Conservation (phyloP, 2,888 invertebrate genomes). For the Corbicula japonica region DNA sequence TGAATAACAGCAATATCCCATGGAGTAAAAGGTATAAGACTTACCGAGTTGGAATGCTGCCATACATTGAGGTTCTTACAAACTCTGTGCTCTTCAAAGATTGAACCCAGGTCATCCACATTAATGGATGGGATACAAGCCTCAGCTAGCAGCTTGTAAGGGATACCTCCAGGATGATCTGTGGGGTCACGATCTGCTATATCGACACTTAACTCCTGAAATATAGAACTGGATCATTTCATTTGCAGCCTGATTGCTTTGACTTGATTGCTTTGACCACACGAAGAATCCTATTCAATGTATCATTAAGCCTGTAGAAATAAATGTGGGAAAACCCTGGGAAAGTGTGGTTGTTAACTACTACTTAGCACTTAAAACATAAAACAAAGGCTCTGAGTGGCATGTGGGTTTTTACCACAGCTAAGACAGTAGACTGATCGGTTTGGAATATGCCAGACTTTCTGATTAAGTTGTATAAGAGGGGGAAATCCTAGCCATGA, state of each 20-base stretch:
- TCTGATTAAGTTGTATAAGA: too few species aligned
- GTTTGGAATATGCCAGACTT: too few species aligned
- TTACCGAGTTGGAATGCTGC: slow-evolving; percentile 82
- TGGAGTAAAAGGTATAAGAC: background rate
- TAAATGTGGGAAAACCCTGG: background rate
- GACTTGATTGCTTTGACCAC: too few species aligned
- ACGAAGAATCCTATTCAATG: too few species aligned
- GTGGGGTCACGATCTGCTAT: slow-evolving; percentile 85
- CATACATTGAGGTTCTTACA: slow-evolving; percentile 85
- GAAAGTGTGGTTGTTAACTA: too few species aligned
- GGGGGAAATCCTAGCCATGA: too few species aligned
- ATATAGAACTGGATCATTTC: slow-evolving; percentile 2
- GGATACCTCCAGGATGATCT: slow-evolving; percentile 83
- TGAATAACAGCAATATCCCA: too few species aligned
- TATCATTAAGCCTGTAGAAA: background rate
- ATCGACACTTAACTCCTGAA: slow-evolving; percentile 85
- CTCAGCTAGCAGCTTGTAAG: slow-evolving; percentile 85
- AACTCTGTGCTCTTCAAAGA: slow-evolving; percentile 87
- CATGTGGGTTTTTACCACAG: too few species aligned
- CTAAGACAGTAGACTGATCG: too few species aligned
- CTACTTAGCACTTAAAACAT: too few species aligned
- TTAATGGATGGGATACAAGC: slow-evolving; percentile 85
- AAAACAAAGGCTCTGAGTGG: too few species aligned
- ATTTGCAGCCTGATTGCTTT: too few species aligned
- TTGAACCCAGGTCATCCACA: slow-evolving; percentile 83